Evolutionary conservation across 2,888 invertebrate genomes (phyloP), one percentile per base, ranked within the genome.

Genomic region (Chromoteleia sp.): DNA sequence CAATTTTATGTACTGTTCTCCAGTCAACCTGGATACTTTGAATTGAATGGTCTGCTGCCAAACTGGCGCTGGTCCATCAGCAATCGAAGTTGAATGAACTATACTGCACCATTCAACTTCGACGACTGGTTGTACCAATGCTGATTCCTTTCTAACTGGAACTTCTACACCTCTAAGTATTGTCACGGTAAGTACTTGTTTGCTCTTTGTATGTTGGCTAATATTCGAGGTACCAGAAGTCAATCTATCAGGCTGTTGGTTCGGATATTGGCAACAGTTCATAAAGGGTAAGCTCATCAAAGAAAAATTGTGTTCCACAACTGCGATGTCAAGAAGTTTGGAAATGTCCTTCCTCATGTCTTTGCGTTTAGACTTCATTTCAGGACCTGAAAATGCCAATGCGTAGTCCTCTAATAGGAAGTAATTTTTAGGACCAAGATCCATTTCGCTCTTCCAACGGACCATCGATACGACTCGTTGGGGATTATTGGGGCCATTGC

Each of bases 21-120:
- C 85, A 45, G 84, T 87, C 2, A 84, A 81, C 30, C 83, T 85
- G 2, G 91, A 88, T 1, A 89, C 73, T 14, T 89, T 89, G 59
- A 92, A 91, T 2, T 88, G 86, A 39, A 91, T 75, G 0, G 89
- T 91, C 50, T 91, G 89, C 15, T 91, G 91, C 92, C 91, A 91
- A 29, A 92, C 84, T 1, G 92, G 91, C 2, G 91, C 90, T 14
- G 91, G 88, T 0, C 91, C 91, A 19, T 92, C 89, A 1, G 90
- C 88, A 1, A 86, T 41, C 0, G 85, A 68, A 0, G 91, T 92
- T 0, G 84, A 54, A 12, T 84, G 86, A 4, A 86, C 67, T 0
- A 84, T 84, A 10, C 86, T 85, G 15, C 89, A 88, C 91, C 91
- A 91, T 70, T 90, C 88, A 19, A 92, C 87, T 70, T 91, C 91